These are phyloP conservation scores for Ornithorhynchus anatinus DNA, from an alignment of 2,113 vertebrate species.

Conservation along the genomic window DNA sequence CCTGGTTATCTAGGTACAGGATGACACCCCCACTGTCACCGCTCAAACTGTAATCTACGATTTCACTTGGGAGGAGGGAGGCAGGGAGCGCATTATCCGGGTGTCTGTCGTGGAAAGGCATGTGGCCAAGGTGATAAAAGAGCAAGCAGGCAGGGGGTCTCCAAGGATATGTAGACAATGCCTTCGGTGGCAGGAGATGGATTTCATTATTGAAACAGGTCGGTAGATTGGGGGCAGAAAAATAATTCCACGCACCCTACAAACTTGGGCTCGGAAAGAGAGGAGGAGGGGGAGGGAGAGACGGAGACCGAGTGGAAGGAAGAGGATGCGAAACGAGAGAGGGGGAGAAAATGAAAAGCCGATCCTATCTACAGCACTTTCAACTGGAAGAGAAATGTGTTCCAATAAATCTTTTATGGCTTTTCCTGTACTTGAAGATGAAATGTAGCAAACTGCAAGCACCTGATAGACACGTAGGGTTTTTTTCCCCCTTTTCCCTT, in stretches of 20 bases:
- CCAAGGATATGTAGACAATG: slow-evolving; percentile 69
- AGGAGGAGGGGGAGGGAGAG: slow-evolving; percentile 32
- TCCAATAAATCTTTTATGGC: slow-evolving; percentile 52
- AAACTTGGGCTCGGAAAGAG: slow-evolving; percentile 49
- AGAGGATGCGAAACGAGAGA: slow-evolving; percentile 6
- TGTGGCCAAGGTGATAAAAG: slow-evolving; percentile 65
- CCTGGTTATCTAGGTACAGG: slow-evolving; percentile 60
- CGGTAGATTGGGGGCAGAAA: slow-evolving; percentile 60
- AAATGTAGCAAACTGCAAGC: slow-evolving; percentile 49
- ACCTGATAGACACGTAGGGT: slow-evolving; percentile 19
- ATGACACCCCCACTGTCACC: slow-evolving; percentile 51
- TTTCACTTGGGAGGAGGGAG: slow-evolving; percentile 65
- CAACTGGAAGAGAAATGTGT: slow-evolving; percentile 58
- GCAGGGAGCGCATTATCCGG: slow-evolving; percentile 64
- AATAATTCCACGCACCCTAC: slow-evolving; percentile 40
- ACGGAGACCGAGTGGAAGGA: slow-evolving; percentile 26
- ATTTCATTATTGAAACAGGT: slow-evolving; percentile 61
- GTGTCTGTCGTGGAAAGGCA: slow-evolving; percentile 64
- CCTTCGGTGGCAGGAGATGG: slow-evolving; percentile 59
- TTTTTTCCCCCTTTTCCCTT: too few relatives aligned
- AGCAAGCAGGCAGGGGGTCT: slow-evolving; percentile 61
- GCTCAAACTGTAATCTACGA: slow-evolving; percentile 67
- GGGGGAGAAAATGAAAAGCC: slow-evolving; percentile 33
- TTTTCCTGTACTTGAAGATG: slow-evolving; percentile 29
- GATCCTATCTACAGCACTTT: slow-evolving; percentile 40